A percentile compares a stretch with the other conserved stretches of the same genome.
phyloP scores from a whole-genome alignment of 2,797 vertebrate species.

The Anisognathus igniventris region DNA sequence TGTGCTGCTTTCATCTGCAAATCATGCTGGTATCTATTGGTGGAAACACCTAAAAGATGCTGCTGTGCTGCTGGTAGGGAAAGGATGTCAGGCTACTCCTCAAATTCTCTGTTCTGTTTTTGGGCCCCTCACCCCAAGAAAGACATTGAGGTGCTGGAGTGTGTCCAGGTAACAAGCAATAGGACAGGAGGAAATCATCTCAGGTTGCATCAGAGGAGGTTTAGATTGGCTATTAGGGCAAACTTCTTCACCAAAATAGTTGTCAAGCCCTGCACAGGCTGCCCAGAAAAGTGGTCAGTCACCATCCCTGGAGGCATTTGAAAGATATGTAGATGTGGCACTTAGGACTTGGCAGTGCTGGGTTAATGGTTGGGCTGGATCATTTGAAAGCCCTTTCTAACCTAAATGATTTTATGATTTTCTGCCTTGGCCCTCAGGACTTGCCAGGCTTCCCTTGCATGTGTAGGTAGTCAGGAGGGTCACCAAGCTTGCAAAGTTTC shows the following conservation, averaged over 20 bases:
- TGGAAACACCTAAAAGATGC: neutral
- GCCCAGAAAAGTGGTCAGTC: neutral
- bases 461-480: neutral
- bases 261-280: neutral
- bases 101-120: neutral
- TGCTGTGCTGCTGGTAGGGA: neutral
- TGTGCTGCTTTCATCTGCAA: neutral
- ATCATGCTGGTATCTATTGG: fast-evolving
- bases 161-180: neutral
- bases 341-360: neutral
- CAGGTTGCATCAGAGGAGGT: neutral
- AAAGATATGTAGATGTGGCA: neutral
- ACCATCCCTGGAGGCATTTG: neutral
- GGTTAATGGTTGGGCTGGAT: neutral
- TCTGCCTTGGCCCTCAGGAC: neutral
- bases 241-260: neutral
- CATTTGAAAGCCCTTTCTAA: neutral
- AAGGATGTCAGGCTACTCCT: neutral
- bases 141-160: neutral
- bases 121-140: neutral
- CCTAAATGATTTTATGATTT: neutral
- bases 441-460: neutral
- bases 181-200: neutral
- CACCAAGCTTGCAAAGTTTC: neutral
- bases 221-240: neutral